Evolutionary conservation across 1,140 invertebrate genomes (phyloP).

Genomic region (Grapholita molesta): DNA sequence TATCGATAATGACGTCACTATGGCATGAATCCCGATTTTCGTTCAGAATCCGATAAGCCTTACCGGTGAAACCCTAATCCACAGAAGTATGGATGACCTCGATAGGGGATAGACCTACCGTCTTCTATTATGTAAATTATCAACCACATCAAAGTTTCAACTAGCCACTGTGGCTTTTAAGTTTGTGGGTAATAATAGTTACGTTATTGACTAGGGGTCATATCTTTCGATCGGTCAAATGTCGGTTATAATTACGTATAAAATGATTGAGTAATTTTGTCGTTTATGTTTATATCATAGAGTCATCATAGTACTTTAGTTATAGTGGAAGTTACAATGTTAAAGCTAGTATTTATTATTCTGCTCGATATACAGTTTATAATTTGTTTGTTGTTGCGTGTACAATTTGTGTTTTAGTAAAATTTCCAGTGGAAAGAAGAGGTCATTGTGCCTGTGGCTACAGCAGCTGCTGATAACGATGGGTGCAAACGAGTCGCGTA

Average conservation of each 20-base stretch:
- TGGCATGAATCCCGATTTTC: conserved; percentile 70
- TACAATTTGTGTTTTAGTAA: conserved; percentile 24
- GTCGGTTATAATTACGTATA: conserved; percentile 26
- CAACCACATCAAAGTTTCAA: conserved; percentile 65
- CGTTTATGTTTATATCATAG: too few species aligned
- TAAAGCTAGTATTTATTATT: not conserved
- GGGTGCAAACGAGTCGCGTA: conserved; percentile 51
- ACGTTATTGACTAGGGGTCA: conserved; percentile 57
- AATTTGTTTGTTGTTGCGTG: not conserved
- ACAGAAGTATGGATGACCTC: conserved; percentile 70
- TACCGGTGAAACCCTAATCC: conserved; percentile 68
- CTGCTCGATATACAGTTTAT: not conserved
- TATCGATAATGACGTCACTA: conserved; percentile 72
- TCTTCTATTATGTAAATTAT: conserved; percentile 76
- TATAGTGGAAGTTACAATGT: too few species aligned
- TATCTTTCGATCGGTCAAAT: conserved; percentile 49
- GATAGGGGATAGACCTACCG: conserved; percentile 68
- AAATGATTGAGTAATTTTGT: not conserved
- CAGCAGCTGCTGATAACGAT: conserved; percentile 51
- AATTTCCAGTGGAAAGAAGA: conserved; percentile 41
- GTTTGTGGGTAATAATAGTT: conserved; percentile 63
- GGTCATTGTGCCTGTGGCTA: conserved; percentile 37
- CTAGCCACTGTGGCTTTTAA: conserved; percentile 58
- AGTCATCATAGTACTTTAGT: too few species aligned
- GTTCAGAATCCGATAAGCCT: conserved; percentile 72